phyloP scores from a whole-genome alignment of 1,140 invertebrate species.

The Drosophila azteca region DNA sequence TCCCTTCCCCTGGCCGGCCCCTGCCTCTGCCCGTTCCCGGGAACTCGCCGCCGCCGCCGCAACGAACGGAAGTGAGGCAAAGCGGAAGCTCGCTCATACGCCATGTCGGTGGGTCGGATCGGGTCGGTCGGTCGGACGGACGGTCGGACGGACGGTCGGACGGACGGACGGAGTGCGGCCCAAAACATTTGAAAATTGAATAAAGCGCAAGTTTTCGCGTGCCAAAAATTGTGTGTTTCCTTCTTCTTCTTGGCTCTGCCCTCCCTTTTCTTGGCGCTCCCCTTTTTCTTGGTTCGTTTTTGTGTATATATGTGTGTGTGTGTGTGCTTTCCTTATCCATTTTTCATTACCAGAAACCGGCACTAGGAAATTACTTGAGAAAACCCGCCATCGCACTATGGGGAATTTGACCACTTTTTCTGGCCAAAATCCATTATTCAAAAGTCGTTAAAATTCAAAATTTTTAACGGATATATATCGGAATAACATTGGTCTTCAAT shows the following conservation, averaged over 20 bases:
- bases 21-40: not conserved
- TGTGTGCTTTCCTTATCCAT: conserved; percentile 30
- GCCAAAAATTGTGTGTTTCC: conserved; percentile 69
- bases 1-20: not conserved
- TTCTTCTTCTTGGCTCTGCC: conserved; percentile 25
- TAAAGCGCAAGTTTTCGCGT: conserved; percentile 76
- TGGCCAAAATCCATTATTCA: too few species aligned
- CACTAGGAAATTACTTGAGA: conserved; percentile 42
- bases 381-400: too few species aligned
- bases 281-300: conserved; percentile 30
- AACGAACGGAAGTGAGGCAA: conserved; percentile 58
- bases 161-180: conserved; percentile 30
- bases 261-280: conserved; percentile 42
- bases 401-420: too few species aligned
- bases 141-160: conserved; percentile 45
- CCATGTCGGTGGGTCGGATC: conserved; percentile 64
- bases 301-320: conserved; percentile 9
- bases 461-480: too few species aligned
- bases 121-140: conserved; percentile 60
- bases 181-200: conserved; percentile 73
- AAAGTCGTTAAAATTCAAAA: too few species aligned
- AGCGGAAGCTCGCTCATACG: conserved; percentile 77
- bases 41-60: conserved; percentile 4
- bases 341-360: conserved; percentile 73
- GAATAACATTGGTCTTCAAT: too few species aligned